Base-by-base conservation (phyloP, 2,797 vertebrate genomes). In the Syngnathus rostellatus region DNA sequence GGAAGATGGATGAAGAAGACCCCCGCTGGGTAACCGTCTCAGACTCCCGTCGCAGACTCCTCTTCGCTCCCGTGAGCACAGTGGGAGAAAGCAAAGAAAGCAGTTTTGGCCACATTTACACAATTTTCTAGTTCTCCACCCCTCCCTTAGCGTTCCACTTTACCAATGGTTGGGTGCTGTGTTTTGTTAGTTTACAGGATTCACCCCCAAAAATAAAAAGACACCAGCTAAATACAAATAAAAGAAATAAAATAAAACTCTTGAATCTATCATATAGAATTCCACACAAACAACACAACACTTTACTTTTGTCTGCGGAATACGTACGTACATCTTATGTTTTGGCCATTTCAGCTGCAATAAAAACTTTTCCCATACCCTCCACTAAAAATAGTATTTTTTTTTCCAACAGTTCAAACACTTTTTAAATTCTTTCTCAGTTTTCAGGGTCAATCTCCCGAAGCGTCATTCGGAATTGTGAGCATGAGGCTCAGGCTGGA, bases 401-500 rank as follows among this genome's bases (percentile, higher is more conserved):
- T 31, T 31, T 31, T 31, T 31, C 31, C 31, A 31, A 31, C 31
- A 31, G 31, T 31, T 31, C 31, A 31, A 31, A 3, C 31, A 31
- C 31, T 9, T 43, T 43, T 43, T 43, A 43, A 43, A 43, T 43
- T 9, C 41, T 43, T 43, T 43, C 41, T 70, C 89, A 94, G 93
- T 94, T 93, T 31, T 31, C 31, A 31, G 31, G 31, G 31, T 31
- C 31, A 4, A 31, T 31, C 31, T 94, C 92, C 93, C 93, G 92
- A 91, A 92, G 92, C 92, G 91, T 92, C 93, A 93, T 93, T 93
- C 94, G 93, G 92, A 93, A 93, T 92, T 93, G 92, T 90, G 90
- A 92, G 92, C 90, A 89, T 90, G 92, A 92, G 91, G 89, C 90
- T 89, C 87, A 83, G 90, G 75, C 89, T 86, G 88, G 79, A 92